Conservation (phyloP, 2,113 vertebrate species). For the Herpetotheres cachinnans region DNA sequence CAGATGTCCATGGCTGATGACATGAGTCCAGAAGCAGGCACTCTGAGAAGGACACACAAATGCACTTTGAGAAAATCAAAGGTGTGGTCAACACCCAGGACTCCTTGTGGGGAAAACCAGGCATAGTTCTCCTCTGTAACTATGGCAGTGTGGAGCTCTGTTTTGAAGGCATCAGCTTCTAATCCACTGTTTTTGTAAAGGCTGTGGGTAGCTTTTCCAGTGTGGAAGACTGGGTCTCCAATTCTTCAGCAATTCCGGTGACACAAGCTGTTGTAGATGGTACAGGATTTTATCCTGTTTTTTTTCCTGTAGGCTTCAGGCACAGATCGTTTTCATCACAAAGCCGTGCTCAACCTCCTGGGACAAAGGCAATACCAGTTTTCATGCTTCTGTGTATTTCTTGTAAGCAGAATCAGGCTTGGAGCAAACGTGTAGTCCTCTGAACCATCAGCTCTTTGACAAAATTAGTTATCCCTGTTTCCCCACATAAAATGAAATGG, state of each 20-base stretch:
- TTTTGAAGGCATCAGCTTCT: background rate
- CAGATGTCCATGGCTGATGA: background rate
- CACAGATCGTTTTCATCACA: background rate
- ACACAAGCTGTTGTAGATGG: background rate
- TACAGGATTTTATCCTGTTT: background rate
- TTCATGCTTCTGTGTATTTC: background rate
- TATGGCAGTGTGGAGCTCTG: background rate
- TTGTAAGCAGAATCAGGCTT: background rate
- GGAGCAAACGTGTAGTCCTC: background rate
- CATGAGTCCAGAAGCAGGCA: background rate
- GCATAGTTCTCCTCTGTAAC: background rate
- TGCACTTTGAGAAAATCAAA: background rate
- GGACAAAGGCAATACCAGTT: background rate
- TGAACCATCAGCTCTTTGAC: background rate
- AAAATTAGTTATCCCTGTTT: background rate
- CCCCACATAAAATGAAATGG: background rate
- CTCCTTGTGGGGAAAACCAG: background rate
- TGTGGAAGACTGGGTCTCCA: background rate
- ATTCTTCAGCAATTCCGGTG: background rate
- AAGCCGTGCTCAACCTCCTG: background rate
- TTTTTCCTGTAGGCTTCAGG: background rate
- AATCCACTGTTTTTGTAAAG: background rate
- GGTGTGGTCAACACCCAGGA: background rate
- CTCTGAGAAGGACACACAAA: background rate
- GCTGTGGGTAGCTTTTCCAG: background rate